Conservation (phyloP, 2,113 vertebrate species). For the Toxotes chatareus region DNA sequence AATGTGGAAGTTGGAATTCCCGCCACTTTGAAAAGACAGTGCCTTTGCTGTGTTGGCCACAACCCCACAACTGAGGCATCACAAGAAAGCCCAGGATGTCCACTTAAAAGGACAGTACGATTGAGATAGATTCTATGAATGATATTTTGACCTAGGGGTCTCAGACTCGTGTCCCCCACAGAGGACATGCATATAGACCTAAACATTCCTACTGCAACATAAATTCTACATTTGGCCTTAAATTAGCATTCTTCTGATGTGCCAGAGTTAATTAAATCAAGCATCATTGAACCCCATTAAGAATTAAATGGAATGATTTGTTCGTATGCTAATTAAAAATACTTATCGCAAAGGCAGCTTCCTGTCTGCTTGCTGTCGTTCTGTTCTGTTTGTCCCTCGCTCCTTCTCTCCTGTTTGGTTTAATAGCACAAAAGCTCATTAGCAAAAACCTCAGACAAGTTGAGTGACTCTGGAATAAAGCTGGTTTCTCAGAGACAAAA, state of each 20-base stretch:
- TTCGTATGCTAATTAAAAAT: constrained; percentile 54
- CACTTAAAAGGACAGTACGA: too few species aligned
- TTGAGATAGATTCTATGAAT: too few species aligned
- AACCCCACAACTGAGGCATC: too few species aligned
- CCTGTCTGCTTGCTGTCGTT: not conserved
- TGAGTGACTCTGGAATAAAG: not conserved
- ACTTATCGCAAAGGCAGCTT: constrained; percentile 21
- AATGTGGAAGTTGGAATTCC: too few species aligned
- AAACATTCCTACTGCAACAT: not conserved
- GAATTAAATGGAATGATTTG: constrained; percentile 35
- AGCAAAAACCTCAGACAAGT: constrained; percentile 1
- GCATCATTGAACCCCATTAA: constrained; percentile 35
- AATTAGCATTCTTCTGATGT: constrained; percentile 18
- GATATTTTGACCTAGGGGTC: too few species aligned
- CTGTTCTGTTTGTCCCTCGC: not conserved
- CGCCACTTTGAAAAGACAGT: too few species aligned
- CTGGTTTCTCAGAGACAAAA: not conserved
- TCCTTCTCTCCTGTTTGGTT: not conserved
- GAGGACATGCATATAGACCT: not conserved
- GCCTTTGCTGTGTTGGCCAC: too few species aligned
- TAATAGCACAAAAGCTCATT: constrained; percentile 32
- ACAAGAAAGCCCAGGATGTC: too few species aligned
- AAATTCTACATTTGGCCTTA: not conserved
- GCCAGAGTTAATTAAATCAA: constrained; percentile 24
- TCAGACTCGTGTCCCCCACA: too few species aligned